Conservation (phyloP, 1,140 invertebrate genomes). For the Drosophila repleta region DNA sequence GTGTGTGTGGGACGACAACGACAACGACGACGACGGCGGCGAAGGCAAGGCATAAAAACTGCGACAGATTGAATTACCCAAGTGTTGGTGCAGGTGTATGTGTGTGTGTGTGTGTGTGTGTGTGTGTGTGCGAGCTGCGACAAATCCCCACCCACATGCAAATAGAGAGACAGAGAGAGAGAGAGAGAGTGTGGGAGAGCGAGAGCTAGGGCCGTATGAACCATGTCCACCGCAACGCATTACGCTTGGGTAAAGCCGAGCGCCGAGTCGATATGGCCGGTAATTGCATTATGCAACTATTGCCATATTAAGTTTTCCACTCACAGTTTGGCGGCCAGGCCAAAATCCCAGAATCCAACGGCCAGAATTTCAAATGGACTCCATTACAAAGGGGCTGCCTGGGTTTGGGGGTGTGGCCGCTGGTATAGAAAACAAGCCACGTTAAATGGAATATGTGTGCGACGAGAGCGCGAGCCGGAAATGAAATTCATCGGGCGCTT, state of each 20-base stretch:
- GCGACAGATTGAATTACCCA: constrained; percentile 79
- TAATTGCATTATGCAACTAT: constrained; percentile 82
- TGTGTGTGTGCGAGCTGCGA: constrained; percentile 19
- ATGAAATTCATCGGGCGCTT: constrained; percentile 65
- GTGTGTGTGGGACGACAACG: constrained; percentile 18
- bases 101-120: constrained; percentile 25
- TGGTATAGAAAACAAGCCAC: constrained; percentile 1
- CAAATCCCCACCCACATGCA: not conserved
- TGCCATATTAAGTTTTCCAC: constrained; percentile 75
- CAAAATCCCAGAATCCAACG: constrained; percentile 18
- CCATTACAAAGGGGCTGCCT: constrained; percentile 12
- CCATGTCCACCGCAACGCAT: constrained; percentile 33
- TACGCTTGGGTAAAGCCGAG: constrained; percentile 44
- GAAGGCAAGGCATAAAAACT: constrained; percentile 53
- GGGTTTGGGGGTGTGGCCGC: not conserved
- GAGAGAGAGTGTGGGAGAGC: no score
- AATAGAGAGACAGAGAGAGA: not conserved
- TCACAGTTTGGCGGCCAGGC: constrained; percentile 49
- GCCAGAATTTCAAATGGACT: constrained; percentile 20
- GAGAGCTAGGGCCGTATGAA: not conserved
- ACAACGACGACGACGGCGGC: constrained; percentile 7
- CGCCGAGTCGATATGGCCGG: constrained; percentile 66
- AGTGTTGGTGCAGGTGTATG: constrained; percentile 34
- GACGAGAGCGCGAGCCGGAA: constrained; percentile 60
- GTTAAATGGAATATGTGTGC: constrained; percentile 28